Evolutionary conservation across 2,888 invertebrate genomes (phyloP).

Genomic region (Anorthoa munda): DNA sequence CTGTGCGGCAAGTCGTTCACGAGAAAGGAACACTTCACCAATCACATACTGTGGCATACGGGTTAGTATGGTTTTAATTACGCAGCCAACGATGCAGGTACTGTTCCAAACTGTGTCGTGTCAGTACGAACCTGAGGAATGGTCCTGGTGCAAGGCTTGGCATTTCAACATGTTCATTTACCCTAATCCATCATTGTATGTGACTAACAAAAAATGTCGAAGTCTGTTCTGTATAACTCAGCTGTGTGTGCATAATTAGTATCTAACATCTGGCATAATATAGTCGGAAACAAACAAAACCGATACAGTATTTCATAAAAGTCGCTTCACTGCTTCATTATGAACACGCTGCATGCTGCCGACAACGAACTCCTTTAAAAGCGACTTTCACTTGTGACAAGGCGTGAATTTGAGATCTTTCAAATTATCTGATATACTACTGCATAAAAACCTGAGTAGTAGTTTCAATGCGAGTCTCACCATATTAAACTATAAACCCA

Average conservation of each 20-base stretch:
- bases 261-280: neutral
- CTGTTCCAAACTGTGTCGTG: constrained; percentile 38
- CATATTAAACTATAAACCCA: no score
- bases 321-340: no score
- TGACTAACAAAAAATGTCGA: constrained; percentile 22
- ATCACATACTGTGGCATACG: constrained; percentile 97
- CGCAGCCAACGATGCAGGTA: constrained; percentile 41
- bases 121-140: constrained; percentile 42
- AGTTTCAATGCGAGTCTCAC: no score
- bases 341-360: no score
- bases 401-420: no score
- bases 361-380: no score
- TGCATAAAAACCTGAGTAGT: no score
- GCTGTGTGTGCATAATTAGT: constrained; percentile 16
- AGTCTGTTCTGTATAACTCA: constrained; percentile 15
- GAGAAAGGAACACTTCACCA: constrained; percentile 97
- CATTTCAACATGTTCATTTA: constrained; percentile 50
- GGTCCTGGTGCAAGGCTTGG: constrained; percentile 79
- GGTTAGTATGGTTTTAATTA: constrained; percentile 88
- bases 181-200: constrained; percentile 1
- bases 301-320: no score
- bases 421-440: no score
- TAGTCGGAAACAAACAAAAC: neutral
- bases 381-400: no score
- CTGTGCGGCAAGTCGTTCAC: constrained; percentile 97